Percentiles rank a stretch among this genome's conserved stretches.
Conservation (phyloP, 2,797 vertebrate species). For the Falco naumanni region DNA sequence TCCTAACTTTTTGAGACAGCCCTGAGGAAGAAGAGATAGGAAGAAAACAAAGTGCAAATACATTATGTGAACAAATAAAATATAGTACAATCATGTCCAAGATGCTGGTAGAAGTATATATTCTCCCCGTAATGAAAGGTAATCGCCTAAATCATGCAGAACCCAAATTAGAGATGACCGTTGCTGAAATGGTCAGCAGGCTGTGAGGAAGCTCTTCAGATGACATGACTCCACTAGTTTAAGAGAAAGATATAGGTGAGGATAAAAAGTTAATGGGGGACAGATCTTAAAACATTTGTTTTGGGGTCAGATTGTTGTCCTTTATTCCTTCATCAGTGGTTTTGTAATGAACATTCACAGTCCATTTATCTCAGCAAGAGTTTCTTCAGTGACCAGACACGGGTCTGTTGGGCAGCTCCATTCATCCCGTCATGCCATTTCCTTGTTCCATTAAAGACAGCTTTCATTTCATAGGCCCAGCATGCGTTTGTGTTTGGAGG, state of each 20-base stretch:
- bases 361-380: conserved; percentile 43
- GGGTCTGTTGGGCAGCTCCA: neutral
- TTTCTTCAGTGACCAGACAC: neutral
- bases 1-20: neutral
- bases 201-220: neutral
- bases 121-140: neutral
- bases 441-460: conserved; percentile 49
- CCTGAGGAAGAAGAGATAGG: neutral
- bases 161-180: neutral
- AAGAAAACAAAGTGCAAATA: neutral
- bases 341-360: conserved; percentile 28
- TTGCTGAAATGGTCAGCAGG: neutral
- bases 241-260: neutral
- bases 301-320: neutral
- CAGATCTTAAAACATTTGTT: neutral
- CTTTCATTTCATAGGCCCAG: conserved; percentile 49
- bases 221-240: neutral
- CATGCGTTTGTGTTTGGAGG: conserved; percentile 15
- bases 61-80: neutral
- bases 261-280: neutral
- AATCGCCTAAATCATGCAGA: neutral
- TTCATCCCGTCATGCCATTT: conserved; percentile 33
- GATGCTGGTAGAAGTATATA: neutral
- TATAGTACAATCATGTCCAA: neutral
- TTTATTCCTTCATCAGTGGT: neutral